Conservation (phyloP, 2,113 vertebrate species). For the Carassius auratus region DNA sequence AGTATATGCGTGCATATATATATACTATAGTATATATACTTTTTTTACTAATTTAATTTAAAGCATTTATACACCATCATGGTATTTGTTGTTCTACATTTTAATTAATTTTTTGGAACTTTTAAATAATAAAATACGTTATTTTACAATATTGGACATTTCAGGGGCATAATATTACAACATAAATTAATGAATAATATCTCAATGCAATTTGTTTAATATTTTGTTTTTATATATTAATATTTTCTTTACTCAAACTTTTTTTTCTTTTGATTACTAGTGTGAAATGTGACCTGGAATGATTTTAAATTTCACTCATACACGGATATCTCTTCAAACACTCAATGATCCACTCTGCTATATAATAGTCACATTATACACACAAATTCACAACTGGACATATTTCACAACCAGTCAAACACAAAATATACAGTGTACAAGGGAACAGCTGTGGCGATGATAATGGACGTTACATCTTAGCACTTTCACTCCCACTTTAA, state of each 20-base stretch:
- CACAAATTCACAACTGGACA: conserved; percentile 31
- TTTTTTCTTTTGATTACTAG: conserved; percentile 20
- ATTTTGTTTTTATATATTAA: background rate
- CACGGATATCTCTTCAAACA: conserved; percentile 23
- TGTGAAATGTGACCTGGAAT: conserved; percentile 4
- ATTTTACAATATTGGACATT: background rate
- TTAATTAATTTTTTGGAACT: too few species aligned
- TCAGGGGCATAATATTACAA: background rate
- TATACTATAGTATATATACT: too few species aligned
- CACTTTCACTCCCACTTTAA: background rate
- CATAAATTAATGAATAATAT: background rate
- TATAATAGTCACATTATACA: background rate
- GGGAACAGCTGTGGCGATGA: conserved; percentile 26
- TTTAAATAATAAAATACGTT: too few species aligned
- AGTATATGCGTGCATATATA: too few species aligned
- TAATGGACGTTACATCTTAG: conserved; percentile 25
- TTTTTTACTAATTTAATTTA: too few species aligned
- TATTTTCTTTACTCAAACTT: background rate
- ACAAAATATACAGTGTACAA: conserved; percentile 44
- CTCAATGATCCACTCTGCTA: conserved; percentile 4
- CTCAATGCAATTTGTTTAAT: background rate
- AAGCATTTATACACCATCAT: too few species aligned
- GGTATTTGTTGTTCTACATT: too few species aligned
- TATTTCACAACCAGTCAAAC: conserved; percentile 41
- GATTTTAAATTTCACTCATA: background rate